These are phyloP conservation scores for Caenorhabditis sp. DNA, from an alignment of 2,888 invertebrate species.

Conservation along the genomic window DNA sequence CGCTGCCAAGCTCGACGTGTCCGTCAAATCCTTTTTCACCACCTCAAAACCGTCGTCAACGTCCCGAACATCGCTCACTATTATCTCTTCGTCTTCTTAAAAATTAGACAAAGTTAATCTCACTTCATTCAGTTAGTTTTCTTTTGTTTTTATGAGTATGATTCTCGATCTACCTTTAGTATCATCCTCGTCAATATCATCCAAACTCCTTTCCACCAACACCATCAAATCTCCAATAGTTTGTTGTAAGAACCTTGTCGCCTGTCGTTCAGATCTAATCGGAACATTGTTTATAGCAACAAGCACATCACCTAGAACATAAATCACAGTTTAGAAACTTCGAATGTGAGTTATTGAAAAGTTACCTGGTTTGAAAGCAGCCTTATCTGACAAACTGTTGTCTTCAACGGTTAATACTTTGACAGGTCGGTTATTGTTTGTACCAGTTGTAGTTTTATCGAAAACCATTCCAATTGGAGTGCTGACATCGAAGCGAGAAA, in stretches of 20 bases:
- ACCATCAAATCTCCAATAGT: slow-evolving; percentile 65
- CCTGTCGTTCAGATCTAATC: slow-evolving; percentile 65
- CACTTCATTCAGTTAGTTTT: neutral
- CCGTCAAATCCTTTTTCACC: slow-evolving; percentile 12
- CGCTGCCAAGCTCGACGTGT: neutral
- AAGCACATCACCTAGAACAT: slow-evolving; percentile 56
- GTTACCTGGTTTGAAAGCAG: slow-evolving; percentile 57
- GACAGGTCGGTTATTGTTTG: slow-evolving; percentile 36
- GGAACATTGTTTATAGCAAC: slow-evolving; percentile 68
- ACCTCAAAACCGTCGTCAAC: slow-evolving; percentile 19
- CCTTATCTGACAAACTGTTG: slow-evolving; percentile 62
- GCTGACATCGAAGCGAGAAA: slow-evolving; percentile 55
- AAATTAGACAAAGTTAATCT: neutral
- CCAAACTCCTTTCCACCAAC: slow-evolving; percentile 62
- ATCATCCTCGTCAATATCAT: slow-evolving; percentile 57
- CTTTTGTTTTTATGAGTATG: neutral
- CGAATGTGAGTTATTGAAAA: slow-evolving; percentile 5
- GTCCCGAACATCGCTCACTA: slow-evolving; percentile 33
- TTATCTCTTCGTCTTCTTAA: slow-evolving; percentile 22
- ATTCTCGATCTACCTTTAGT: slow-evolving; percentile 26
- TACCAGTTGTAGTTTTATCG: slow-evolving; percentile 28
- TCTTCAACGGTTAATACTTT: slow-evolving; percentile 53
- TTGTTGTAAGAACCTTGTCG: slow-evolving; percentile 58
- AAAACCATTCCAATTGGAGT: slow-evolving; percentile 60
- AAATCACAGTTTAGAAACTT: neutral